Evolutionary conservation across 2,797 vertebrate species (phyloP), one percentile per base, ranked within the genome.

Genomic region (Pelobates cultripes): DNA sequence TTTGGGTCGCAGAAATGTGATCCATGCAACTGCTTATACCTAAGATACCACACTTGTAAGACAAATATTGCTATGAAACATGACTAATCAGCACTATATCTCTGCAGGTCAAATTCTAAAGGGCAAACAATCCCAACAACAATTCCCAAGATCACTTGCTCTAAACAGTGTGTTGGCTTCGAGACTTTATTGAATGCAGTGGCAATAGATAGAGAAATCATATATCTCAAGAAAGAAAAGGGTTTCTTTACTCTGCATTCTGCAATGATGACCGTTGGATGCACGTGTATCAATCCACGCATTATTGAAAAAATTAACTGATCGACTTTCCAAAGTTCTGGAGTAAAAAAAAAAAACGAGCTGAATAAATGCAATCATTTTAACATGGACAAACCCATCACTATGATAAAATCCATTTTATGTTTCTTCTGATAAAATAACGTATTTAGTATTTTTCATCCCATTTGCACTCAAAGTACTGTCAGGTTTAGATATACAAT

Each of bases 201-300:
- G 83, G 92, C 93, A 43, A 93, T 95, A 81, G 69, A 81, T 45
- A 89, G 90, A 43, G 86, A 92, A 75, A 82, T 91, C 64, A 82
- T 90, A 77, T 88, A 94, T 60, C 90, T 95, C 4, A 86, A 86
- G 84, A 92, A 80, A 89, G 84, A 94, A 12, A 64, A 4, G 28
- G 68, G 86, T 0, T 0, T 71, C 28, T 88, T 91, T 75, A 85
- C 41, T 53, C 83, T 94, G 83, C 88, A 86, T 69, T 88, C 43
- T 0, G 86, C 90, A 81, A 67, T 75, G 57, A 61, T 94, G 76
- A 72, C 87, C 0, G 91, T 94, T n/a, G 94, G 93, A 69, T 95
- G 94, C 4, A 94, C 94, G 41, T 95, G 94, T 3, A 88, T 94
- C 71, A 2, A 45, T 3, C 53, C 84, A 0, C 60, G 75, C 4